Conservation (phyloP, 2,113 vertebrate species). For the Gasterosteus aculeatus region DNA sequence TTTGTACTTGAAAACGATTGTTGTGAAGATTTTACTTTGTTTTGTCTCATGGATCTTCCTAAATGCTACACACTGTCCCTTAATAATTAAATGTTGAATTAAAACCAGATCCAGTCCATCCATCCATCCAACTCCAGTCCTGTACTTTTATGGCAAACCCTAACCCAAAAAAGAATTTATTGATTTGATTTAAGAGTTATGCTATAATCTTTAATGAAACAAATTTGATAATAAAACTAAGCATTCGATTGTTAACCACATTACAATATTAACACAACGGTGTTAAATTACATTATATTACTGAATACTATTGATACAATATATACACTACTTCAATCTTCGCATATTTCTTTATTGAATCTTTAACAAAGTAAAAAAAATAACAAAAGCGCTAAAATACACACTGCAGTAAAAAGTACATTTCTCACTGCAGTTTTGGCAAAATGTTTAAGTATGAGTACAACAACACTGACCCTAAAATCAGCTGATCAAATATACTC, state of each 20-base stretch:
- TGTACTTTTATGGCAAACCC: neutral
- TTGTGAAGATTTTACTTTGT: neutral
- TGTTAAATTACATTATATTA: neutral
- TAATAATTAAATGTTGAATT: neutral
- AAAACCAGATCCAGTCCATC: neutral
- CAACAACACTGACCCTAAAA: neutral
- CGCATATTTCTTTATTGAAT: neutral
- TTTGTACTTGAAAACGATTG: neutral
- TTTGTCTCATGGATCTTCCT: neutral
- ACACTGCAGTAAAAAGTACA: neutral
- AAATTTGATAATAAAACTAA: neutral
- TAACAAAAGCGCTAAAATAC: neutral
- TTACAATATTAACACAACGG: too few relatives aligned
- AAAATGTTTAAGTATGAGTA: neutral
- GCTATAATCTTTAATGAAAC: neutral
- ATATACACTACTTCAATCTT: neutral
- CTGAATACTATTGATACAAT: neutral
- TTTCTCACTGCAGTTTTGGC: neutral
- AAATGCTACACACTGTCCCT: neutral
- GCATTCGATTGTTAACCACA: neutral
- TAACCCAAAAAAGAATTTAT: too few relatives aligned
- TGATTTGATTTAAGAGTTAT: neutral
- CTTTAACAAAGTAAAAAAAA: neutral
- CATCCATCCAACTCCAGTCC: neutral
- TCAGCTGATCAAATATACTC: neutral